Conservation (phyloP, 1,140 invertebrate species). For the Drosophila triauraria region DNA sequence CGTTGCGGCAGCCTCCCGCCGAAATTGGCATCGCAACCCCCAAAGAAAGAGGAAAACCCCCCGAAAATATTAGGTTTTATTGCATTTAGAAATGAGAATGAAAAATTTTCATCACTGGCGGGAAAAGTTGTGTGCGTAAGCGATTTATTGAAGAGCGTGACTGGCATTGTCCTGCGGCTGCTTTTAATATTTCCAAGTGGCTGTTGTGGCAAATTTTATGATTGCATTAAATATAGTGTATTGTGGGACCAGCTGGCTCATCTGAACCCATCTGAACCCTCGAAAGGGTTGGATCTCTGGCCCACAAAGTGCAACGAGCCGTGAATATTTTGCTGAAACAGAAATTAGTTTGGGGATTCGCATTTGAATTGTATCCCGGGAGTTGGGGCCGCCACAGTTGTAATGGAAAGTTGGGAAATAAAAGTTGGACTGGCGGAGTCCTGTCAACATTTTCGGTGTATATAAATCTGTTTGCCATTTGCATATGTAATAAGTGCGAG, state of each 20-base stretch:
- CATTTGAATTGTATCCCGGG: constrained; percentile 64
- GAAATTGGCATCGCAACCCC: constrained; percentile 44
- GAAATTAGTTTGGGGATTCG: constrained; percentile 83
- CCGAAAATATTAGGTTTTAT: constrained; percentile 79
- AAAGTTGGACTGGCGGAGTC: constrained; percentile 37
- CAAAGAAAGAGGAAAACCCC: constrained; percentile 22
- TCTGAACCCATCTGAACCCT: constrained; percentile 11
- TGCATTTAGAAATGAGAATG: constrained; percentile 68
- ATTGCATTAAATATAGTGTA: constrained; percentile 40
- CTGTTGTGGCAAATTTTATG: constrained; percentile 62
- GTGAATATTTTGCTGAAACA: constrained; percentile 72
- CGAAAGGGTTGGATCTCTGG: constrained; percentile 48
- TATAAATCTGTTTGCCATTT: constrained; percentile 77
- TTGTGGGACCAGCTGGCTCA: constrained; percentile 50
- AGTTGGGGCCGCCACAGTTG: constrained; percentile 5
- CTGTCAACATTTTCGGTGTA: constrained; percentile 39
- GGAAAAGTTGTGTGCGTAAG: constrained; percentile 56
- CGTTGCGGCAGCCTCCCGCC: constrained; percentile 39
- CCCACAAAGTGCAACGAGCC: constrained; percentile 62
- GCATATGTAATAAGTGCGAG: constrained; percentile 74
- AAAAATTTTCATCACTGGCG: constrained; percentile 65
- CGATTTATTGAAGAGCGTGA: constrained; percentile 58
- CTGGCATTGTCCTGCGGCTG: constrained; percentile 49
- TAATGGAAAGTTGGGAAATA: constrained; percentile 60
- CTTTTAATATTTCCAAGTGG: constrained; percentile 82